A percentile compares a stretch with the other conserved stretches of the same genome.
These are phyloP conservation scores for Tinea pellionella DNA, from an alignment of 2,888 invertebrate genomes.

Conservation along the genomic window DNA sequence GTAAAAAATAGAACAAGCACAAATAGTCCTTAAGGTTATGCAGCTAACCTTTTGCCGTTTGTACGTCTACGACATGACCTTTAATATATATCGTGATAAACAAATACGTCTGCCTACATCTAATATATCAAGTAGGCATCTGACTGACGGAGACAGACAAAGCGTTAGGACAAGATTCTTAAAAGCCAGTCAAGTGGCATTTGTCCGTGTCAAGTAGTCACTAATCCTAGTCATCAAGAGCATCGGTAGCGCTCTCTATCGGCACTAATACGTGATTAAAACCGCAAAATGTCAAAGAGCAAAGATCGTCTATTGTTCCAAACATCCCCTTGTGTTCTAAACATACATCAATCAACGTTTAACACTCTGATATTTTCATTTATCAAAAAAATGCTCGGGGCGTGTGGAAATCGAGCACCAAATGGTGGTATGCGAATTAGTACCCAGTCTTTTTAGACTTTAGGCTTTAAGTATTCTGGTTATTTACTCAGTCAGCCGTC, in stretches of 20 bases:
- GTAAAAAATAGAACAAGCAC: too few relatives aligned
- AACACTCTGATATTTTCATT: slow-evolving; percentile 47
- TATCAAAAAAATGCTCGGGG: slow-evolving; percentile 49
- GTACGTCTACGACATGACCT: too few relatives aligned
- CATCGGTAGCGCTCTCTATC: slow-evolving; percentile 25
- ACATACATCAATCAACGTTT: slow-evolving; percentile 44
- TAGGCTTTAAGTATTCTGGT: too few relatives aligned
- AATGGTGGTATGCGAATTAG: too few relatives aligned
- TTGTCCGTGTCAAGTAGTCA: neutral
- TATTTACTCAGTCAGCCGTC: too few relatives aligned
- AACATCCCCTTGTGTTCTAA: neutral
- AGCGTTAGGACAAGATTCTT: neutral
- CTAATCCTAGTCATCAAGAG: neutral
- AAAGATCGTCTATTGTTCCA: slow-evolving; percentile 54
- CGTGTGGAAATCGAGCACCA: slow-evolving; percentile 22
- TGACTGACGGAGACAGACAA: neutral
- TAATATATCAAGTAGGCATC: too few relatives aligned
- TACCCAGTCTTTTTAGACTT: too few relatives aligned
- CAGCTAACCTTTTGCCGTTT: too few relatives aligned
- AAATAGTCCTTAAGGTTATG: too few relatives aligned
- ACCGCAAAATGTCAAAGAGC: slow-evolving; percentile 68
- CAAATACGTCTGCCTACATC: too few relatives aligned
- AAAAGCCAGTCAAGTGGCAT: neutral
- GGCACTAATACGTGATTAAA: slow-evolving; percentile 61
- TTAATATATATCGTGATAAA: too few relatives aligned